Base-by-base conservation (phyloP, 2,888 invertebrate species). In the Ichneumoninae sp. region DNA sequence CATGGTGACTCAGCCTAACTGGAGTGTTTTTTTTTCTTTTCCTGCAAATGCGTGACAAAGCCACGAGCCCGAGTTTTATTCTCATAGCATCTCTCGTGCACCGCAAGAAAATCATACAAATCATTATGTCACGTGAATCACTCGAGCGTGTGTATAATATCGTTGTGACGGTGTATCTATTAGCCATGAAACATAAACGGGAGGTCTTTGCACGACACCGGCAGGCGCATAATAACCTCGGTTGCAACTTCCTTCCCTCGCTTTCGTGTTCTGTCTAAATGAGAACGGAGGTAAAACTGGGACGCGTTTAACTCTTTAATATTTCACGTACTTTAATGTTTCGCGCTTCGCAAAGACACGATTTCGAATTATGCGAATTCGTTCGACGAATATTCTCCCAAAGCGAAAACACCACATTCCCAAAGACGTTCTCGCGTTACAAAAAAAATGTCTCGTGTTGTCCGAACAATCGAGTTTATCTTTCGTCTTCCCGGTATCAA, bases 81-180 rank as follows among this genome's bases (percentile, higher is more conserved):
- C 47, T 66, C 57, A 57, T 54, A 44, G 65, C 62, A 19, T 52
- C n/a, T 50, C 40, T 54, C 54, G 68, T 60, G 50, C 52, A 62
- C 52, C n/a, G 54, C 69, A 60, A 62, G 79, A 47, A 47, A 72
- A 54, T 66, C 72, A 57, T 68, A 72, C 44, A 26, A 83, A 75
- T 75, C 70, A 76, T 80, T 76, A 50, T 72, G 80, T 83, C 80
- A 83, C 71, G 71, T 50, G 50, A 71, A 26, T 74, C 62, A 62
- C 57, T 65, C 71, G 76, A 60, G 71, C 65, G 30, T 69, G 76
- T 66, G 44, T 65, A 44, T 66, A 76, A 71, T 79, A 57, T 57
- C 68, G 52, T 33, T 19, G 52, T 75, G 70, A 71, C 70, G 76
- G 57, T 26, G 8, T 10, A 57, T 10, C 22, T 22, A 54, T 22